phyloP scores from a whole-genome alignment of 2,113 vertebrate genomes.

The Pogona vitticeps region DNA sequence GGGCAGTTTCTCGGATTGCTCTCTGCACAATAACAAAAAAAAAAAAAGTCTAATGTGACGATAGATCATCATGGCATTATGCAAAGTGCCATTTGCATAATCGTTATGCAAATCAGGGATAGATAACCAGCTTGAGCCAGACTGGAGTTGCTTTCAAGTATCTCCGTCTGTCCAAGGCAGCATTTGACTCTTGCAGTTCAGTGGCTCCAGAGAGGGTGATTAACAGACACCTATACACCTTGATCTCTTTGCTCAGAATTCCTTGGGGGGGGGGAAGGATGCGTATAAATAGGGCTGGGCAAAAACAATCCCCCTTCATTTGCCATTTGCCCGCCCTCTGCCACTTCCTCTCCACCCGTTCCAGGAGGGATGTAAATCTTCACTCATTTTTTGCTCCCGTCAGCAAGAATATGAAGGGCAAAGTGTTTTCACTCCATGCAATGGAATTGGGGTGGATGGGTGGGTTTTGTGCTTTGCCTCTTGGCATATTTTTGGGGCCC shows the following conservation, averaged over 20 bases:
- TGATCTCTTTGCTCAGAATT: not conserved
- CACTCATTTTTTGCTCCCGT: no score
- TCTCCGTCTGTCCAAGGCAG: conserved; percentile 29
- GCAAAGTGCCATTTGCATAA: conserved; percentile 45
- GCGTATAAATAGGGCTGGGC: not conserved
- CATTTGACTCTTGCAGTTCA: conserved; percentile 26
- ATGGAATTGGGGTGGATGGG: no score
- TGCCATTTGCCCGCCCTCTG: no score
- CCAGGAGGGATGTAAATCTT: no score
- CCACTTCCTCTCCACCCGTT: no score
- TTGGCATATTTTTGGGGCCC: no score
- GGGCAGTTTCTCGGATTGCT: conserved; percentile 14
- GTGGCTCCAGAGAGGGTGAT: conserved; percentile 6
- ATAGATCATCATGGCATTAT: conserved; percentile 48
- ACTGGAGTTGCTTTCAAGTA: conserved; percentile 53
- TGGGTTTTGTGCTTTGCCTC: no score
- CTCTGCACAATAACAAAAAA: conserved; percentile 1
- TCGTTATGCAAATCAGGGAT: conserved; percentile 64
- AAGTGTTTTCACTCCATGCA: no score
- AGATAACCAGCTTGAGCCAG: conserved; percentile 66
- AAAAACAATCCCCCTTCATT: no score
- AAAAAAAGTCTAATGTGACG: conserved; percentile 24
- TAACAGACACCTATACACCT: not conserved
- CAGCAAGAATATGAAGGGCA: no score
- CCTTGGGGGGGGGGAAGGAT: not conserved